These are phyloP conservation scores for Coregonus clupeaformis DNA, from an alignment of 2,113 vertebrate species.

Conservation along the genomic window DNA sequence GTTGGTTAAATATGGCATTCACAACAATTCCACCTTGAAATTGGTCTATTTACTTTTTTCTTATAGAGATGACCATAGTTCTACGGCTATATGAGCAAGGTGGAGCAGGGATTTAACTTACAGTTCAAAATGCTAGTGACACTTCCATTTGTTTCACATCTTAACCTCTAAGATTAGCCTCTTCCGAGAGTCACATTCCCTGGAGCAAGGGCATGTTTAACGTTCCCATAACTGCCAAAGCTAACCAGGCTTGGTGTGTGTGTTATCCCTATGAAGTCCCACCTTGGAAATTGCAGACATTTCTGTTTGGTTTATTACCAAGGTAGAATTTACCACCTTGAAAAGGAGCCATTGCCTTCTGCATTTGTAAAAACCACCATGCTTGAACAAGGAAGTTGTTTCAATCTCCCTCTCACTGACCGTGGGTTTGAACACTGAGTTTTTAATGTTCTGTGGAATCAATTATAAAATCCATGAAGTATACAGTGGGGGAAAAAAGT, in stretches of 20 bases:
- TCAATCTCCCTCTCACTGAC: neutral
- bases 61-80: neutral
- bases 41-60: neutral
- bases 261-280: neutral
- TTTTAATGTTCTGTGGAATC: conserved; percentile 8
- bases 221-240: neutral
- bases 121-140: neutral
- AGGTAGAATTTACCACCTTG: neutral
- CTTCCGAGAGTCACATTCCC: too few species aligned
- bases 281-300: neutral
- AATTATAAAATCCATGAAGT: conserved; percentile 16
- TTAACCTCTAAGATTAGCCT: too few species aligned
- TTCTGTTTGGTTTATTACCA: neutral
- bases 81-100: neutral
- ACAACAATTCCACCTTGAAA: neutral
- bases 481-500: too few species aligned
- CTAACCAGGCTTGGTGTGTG: neutral
- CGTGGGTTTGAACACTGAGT: neutral
- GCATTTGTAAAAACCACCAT: neutral
- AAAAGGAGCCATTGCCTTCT: neutral
- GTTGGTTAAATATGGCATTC: neutral
- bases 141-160: too few species aligned
- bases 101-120: neutral
- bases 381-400: neutral
- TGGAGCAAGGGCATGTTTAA: neutral